A percentile compares a stretch with the other conserved stretches of the same genome.
These are phyloP conservation scores for Microchirus variegatus DNA, from an alignment of 2,797 vertebrate species.

Conservation along the genomic window DNA sequence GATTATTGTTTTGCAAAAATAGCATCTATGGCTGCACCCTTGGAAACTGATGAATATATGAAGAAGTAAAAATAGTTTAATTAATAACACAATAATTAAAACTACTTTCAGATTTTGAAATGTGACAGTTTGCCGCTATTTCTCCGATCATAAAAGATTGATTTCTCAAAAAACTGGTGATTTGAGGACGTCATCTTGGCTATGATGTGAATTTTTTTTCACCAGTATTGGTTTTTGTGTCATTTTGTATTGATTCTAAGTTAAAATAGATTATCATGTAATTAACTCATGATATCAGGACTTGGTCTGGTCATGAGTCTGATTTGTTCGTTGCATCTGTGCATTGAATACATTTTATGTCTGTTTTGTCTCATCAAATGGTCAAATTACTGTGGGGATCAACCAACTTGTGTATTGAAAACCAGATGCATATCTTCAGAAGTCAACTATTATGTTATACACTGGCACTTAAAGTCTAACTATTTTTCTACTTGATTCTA, in stretches of 20 bases:
- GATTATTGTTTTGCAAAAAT: too few relatives aligned
- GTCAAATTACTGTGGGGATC: conserved; percentile 14
- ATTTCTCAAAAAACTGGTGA: neutral
- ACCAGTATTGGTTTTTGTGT: neutral
- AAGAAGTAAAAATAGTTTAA: too few relatives aligned
- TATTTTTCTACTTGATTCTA: conserved; percentile 70
- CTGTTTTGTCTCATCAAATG: conserved; percentile 8
- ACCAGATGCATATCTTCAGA: conserved; percentile 18
- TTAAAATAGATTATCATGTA: conserved; percentile 10
- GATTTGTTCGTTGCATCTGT: conserved; percentile 3
- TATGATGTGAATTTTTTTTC: neutral
- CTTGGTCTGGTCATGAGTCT: neutral
- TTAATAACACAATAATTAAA: too few relatives aligned
- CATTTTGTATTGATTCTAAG: neutral
- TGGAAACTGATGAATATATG: too few relatives aligned
- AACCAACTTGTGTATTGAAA: conserved; percentile 21
- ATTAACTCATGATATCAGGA: conserved; percentile 1
- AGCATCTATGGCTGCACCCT: too few relatives aligned
- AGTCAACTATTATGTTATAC: conserved; percentile 46
- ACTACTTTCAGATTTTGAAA: too few relatives aligned
- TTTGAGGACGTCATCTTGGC: neutral
- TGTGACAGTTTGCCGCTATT: too few relatives aligned
- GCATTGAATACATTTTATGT: conserved; percentile 5
- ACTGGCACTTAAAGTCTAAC: conserved; percentile 47
- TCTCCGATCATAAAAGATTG: neutral